A percentile compares a stretch with the other conserved stretches of the same genome.
Evolutionary conservation across 2,797 vertebrate species (phyloP).

Genomic region (Syngnathus rostellatus): DNA sequence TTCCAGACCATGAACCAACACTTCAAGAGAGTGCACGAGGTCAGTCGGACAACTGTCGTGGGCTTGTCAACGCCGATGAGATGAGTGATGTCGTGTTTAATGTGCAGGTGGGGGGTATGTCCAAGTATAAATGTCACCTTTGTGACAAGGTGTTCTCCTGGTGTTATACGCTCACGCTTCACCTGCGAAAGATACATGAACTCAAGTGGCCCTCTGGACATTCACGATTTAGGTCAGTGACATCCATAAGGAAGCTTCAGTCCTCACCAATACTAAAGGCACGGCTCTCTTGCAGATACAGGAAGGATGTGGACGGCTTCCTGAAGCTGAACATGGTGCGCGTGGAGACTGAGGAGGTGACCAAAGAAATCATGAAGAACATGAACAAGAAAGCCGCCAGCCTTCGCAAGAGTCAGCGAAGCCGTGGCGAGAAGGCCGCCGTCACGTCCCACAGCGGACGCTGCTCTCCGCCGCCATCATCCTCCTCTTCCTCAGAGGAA

Average conservation of each 20-base stretch:
- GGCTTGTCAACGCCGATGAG: not conserved
- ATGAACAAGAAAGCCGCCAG: conserved; percentile 69
- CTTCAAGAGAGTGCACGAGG: conserved; percentile 67
- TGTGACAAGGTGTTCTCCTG: conserved; percentile 77
- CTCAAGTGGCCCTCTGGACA: conserved; percentile 76
- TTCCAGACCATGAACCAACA: conserved; percentile 60
- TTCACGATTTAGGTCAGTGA: conserved; percentile 67
- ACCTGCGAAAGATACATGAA: conserved; percentile 72
- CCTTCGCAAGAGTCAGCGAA: conserved; percentile 50
- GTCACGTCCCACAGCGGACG: conserved; percentile 27
- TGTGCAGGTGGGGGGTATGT: conserved; percentile 59
- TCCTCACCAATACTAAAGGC: not conserved
- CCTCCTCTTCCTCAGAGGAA: conserved; percentile 54
- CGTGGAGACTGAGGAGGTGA: conserved; percentile 77
- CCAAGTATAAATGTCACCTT: conserved; percentile 73
- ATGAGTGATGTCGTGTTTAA: not conserved
- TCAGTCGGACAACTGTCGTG: conserved; percentile 17
- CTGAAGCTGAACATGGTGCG: conserved; percentile 75
- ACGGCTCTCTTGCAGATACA: conserved; percentile 50
- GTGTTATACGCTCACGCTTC: conserved; percentile 73
- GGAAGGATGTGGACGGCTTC: conserved; percentile 69
- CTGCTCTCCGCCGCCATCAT: conserved; percentile 59
- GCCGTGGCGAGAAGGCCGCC: conserved; percentile 27
- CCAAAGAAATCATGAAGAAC: conserved; percentile 78
- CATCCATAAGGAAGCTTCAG: not conserved